Evolutionary conservation across 2,797 vertebrate species (phyloP).

Genomic region (Ispidina picta): DNA sequence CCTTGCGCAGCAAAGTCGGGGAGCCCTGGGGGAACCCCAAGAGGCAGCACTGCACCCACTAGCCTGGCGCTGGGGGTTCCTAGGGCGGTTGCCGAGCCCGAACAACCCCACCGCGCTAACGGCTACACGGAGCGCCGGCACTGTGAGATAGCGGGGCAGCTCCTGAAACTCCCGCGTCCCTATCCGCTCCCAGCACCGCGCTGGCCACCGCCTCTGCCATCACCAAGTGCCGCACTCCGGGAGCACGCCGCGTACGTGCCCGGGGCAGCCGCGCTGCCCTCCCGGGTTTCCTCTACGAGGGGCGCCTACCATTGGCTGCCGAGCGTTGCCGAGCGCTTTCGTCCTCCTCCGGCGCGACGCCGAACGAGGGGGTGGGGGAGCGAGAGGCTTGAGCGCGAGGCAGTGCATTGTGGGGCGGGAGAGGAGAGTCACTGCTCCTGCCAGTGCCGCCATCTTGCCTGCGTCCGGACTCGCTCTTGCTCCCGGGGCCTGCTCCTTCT

Average conservation of each 20-base stretch:
- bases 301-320: background rate
- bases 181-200: accelerated
- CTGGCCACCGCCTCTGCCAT: accelerated
- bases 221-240: accelerated
- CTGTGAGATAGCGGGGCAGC: accelerated
- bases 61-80: accelerated
- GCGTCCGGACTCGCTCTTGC: constrained; percentile 23
- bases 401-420: constrained; percentile 62
- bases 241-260: accelerated
- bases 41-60: background rate
- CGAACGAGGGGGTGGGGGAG: background rate
- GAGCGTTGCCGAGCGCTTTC: background rate
- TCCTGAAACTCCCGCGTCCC: accelerated
- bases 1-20: background rate
- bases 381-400: background rate
- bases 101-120: accelerated
- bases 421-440: constrained; percentile 32
- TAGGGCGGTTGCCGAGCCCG: accelerated
- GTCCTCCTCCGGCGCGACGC: background rate
- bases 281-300: accelerated
- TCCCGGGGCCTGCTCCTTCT: constrained; percentile 17
- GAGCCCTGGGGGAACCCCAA: background rate
- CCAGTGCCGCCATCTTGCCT: constrained; percentile 69
- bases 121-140: accelerated
- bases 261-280: accelerated